Evolutionary conservation across 2,888 invertebrate species (phyloP).

Genomic region (Listrodromus nycthemerus): DNA sequence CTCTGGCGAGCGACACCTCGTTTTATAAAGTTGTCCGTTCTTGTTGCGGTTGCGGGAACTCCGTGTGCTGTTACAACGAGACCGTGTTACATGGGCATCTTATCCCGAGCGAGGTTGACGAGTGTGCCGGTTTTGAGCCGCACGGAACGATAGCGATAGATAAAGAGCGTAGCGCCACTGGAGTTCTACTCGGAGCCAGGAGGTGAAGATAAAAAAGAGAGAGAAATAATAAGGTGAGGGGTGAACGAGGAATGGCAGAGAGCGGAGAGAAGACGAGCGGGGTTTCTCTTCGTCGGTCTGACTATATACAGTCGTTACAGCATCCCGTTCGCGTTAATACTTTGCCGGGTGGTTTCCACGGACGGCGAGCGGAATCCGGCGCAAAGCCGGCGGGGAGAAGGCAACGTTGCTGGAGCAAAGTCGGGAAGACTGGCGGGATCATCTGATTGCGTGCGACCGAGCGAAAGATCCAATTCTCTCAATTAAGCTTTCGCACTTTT

Average conservation of each 20-base stretch:
- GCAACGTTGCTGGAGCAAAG: constrained; percentile 17
- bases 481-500: constrained; percentile 84
- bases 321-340: constrained; percentile 30
- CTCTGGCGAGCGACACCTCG: constrained; percentile 55
- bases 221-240: background rate
- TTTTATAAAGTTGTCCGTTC: constrained; percentile 65
- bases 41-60: constrained; percentile 1
- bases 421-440: constrained; percentile 69
- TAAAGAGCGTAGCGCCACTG: background rate
- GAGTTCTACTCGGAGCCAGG: background rate
- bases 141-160: constrained; percentile 13
- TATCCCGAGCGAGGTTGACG: constrained; percentile 8
- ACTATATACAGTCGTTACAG: constrained; percentile 15
- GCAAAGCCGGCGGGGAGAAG: constrained; percentile 10
- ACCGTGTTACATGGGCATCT: constrained; percentile 1
- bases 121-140: background rate
- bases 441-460: constrained; percentile 81
- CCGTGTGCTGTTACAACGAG: constrained; percentile 16
- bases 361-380: constrained; percentile 5
- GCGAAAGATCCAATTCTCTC: constrained; percentile 81
- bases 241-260: constrained; percentile 26
- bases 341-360: constrained; percentile 33
- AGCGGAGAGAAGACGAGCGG: constrained; percentile 6
- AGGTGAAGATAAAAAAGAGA: background rate
- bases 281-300: background rate